Conservation (phyloP, 2,113 vertebrate species). For the Sciurus niger region DNA sequence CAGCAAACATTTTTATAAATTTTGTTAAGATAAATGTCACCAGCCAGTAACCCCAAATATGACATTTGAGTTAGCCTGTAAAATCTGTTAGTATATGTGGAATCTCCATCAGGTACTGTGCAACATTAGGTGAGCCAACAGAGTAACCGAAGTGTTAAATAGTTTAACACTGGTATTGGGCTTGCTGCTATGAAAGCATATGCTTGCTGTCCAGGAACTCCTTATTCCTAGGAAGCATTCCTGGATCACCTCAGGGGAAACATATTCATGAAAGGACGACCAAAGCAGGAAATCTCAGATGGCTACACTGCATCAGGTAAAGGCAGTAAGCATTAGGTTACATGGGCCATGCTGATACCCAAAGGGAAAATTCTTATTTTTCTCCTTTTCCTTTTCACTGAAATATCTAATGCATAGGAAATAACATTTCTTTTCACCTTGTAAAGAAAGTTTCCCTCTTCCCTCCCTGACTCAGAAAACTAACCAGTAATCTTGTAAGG, state of each 20-base stretch:
- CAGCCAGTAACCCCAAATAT: neutral
- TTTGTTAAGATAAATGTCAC: slow-evolving; percentile 40
- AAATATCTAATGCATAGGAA: slow-evolving; percentile 67
- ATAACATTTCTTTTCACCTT: slow-evolving; percentile 67
- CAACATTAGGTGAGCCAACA: neutral
- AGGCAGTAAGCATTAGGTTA: neutral
- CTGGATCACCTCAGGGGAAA: neutral
- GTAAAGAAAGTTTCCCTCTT: slow-evolving; percentile 29
- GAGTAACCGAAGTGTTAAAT: neutral
- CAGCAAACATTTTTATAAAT: neutral
- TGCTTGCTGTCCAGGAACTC: neutral
- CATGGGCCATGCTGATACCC: neutral
- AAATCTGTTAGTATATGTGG: neutral
- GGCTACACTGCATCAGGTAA: neutral
- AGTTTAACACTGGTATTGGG: neutral
- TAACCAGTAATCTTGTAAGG: slow-evolving; percentile 75
- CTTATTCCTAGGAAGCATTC: neutral
- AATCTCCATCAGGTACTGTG: neutral
- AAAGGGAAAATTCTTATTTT: slow-evolving; percentile 57
- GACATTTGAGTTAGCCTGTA: slow-evolving; percentile 2
- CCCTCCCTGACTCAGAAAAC: slow-evolving; percentile 45
- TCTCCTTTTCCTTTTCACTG: slow-evolving; percentile 34
- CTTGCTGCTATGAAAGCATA: neutral
- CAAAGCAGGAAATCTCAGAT: neutral
- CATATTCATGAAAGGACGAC: neutral